Conservation (phyloP, 2,888 invertebrate genomes). For the Tuberolachnus salignus region DNA sequence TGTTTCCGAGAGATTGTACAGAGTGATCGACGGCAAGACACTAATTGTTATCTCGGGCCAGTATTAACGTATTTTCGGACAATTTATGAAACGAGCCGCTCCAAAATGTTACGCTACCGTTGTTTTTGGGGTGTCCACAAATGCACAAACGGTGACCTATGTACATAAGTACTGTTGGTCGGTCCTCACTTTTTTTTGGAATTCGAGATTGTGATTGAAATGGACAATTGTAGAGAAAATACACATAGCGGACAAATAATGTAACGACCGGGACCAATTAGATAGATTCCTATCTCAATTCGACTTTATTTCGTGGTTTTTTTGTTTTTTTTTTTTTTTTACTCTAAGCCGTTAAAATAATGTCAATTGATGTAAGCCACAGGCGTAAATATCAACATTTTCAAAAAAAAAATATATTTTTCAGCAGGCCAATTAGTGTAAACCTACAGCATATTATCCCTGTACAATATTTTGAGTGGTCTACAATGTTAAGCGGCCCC, state of each 20-base stretch:
- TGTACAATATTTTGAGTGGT: background rate
- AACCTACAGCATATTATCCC: background rate
- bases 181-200: background rate
- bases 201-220: background rate
- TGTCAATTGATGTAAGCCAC: conserved; percentile 8
- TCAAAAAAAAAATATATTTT: background rate
- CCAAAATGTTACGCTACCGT: no score
- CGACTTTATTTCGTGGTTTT: background rate
- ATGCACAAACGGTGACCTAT: no score
- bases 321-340: no score
- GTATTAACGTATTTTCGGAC: no score
- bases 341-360: background rate
- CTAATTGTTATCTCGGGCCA: no score
- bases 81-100: no score
- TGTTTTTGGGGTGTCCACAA: no score
- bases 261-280: no score
- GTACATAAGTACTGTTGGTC: no score
- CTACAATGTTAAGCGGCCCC: no score
- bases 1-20: no score
- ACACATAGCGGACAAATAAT: background rate
- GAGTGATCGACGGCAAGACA: no score
- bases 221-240: background rate
- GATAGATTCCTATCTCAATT: background rate
- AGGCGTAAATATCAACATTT: background rate
- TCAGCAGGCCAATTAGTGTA: conserved; percentile 9